Percentiles rank a stretch among this genome's conserved stretches.
Conservation (phyloP, 1,140 invertebrate species). For the Halesus radiatus region DNA sequence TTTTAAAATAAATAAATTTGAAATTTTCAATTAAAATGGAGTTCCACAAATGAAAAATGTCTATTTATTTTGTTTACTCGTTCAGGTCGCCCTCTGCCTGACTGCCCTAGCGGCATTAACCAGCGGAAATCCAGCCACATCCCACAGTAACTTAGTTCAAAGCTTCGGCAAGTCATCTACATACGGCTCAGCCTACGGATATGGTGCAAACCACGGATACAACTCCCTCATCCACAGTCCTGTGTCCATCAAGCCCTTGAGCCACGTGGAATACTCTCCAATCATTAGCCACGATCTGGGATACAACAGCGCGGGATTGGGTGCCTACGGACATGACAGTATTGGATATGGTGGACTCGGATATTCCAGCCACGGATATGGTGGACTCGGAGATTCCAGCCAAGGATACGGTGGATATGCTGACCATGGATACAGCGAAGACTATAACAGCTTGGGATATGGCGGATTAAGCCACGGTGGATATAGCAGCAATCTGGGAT, state of each 20-base stretch:
- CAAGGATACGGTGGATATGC: too few relatives aligned
- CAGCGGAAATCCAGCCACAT: background rate
- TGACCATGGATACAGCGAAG: conserved; percentile 1
- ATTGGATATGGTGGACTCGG: conserved; percentile 12
- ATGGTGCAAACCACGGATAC: background rate
- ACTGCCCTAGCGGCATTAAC: background rate
- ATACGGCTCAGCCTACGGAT: background rate
- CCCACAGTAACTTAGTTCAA: conserved; percentile 3
- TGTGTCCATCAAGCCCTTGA: background rate
- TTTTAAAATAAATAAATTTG: too few relatives aligned
- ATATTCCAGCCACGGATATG: too few relatives aligned
- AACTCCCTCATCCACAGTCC: background rate
- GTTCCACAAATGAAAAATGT: too few relatives aligned
- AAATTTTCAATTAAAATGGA: too few relatives aligned
- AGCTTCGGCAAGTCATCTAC: background rate
- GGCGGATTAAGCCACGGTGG: conserved; percentile 11
- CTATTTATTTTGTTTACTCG: too few relatives aligned
- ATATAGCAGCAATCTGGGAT: conserved; percentile 3
- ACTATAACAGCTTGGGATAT: conserved; percentile 23
- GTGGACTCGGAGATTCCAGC: too few relatives aligned
- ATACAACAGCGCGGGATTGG: background rate
- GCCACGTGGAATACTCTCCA: background rate
- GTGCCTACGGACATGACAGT: background rate
- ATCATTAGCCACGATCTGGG: background rate
- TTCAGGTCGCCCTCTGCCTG: background rate